Base-by-base conservation (phyloP, 2,113 vertebrate genomes). In the Rhadina sibilatrix region DNA sequence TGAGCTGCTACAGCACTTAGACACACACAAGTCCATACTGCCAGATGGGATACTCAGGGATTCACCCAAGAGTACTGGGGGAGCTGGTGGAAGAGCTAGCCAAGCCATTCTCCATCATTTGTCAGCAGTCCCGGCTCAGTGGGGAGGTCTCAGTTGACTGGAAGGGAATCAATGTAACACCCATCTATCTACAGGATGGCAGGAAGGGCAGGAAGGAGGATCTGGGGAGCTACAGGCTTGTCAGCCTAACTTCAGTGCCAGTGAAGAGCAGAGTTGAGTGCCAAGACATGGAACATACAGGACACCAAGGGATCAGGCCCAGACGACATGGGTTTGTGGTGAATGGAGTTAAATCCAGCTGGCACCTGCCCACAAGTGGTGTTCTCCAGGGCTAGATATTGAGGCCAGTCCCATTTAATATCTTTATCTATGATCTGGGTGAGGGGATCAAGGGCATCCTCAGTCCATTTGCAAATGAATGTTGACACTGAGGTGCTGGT, bases 11-110 rank as follows among this genome's bases (percentile, higher is more conserved):
- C n/a, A 89, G 40, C 54, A 66, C 33, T 38, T 8, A 16, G 16
- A 46, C 23, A 38, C 28, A 60, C 23, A 31, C 24, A 47, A 2
- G 9, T 54, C 69, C 24, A 18, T 35, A 14, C 5, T 14, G 53
- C 24, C 2, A 2, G 30, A 47, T 27, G 21, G 2, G 17, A n/a
- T n/a, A n/a, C n/a, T n/a, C n/a, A n/a, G n/a, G n/a, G n/a, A 68
- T 54, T 53, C 54, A 54, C 23, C 49, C 44, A 56, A 63, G 42
- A 20, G 49, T n/a, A 30, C 11, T 30, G 31, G 27, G 21, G 18
- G 22, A 72, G 47, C 35, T 61, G 61, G 31, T 24, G 2, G 8
- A 44, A 38, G 54, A 56, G 69, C 19, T 81, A 35, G 44, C 16
- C 61, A 68, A 75, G 35, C 14, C 37, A n/a, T 28, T 38, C 38